These are phyloP conservation scores for Spinus pinus DNA, from an alignment of 2,797 vertebrate species.

Conservation along the genomic window DNA sequence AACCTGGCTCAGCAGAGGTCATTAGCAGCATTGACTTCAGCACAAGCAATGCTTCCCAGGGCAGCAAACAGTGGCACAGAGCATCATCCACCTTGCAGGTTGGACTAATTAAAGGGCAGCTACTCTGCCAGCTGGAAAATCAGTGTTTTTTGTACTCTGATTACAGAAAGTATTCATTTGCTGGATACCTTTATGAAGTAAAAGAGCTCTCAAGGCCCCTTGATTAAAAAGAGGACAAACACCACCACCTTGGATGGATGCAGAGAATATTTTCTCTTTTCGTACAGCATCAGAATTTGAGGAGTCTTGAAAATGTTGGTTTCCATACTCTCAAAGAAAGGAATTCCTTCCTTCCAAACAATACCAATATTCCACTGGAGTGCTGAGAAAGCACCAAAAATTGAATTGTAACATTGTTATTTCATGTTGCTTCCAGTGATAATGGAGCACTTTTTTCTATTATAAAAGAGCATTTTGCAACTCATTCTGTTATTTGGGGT, in stretches of 20 bases:
- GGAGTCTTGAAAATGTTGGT: background rate
- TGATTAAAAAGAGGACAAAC: background rate
- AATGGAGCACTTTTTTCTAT: background rate
- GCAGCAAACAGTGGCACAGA: background rate
- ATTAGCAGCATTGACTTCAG: background rate
- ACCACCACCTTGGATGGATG: background rate
- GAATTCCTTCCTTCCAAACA: background rate
- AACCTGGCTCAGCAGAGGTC: background rate
- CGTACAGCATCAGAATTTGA: background rate
- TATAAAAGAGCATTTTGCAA: conserved; percentile 3
- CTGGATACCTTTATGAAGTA: background rate
- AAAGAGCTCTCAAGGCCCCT: background rate
- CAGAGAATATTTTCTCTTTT: background rate
- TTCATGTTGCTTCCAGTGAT: background rate
- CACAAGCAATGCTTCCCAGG: background rate
- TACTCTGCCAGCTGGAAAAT: background rate
- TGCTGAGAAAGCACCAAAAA: background rate
- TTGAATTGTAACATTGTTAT: background rate
- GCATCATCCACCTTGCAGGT: background rate
- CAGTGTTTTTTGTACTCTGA: background rate
- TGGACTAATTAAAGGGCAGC: background rate
- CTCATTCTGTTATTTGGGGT: conserved; percentile 49
- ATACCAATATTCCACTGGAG: background rate
- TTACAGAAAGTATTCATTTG: background rate
- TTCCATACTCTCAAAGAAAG: background rate